Evolutionary conservation across 2,113 vertebrate species (phyloP).

Genomic region (Phrynosoma platyrhinos): DNA sequence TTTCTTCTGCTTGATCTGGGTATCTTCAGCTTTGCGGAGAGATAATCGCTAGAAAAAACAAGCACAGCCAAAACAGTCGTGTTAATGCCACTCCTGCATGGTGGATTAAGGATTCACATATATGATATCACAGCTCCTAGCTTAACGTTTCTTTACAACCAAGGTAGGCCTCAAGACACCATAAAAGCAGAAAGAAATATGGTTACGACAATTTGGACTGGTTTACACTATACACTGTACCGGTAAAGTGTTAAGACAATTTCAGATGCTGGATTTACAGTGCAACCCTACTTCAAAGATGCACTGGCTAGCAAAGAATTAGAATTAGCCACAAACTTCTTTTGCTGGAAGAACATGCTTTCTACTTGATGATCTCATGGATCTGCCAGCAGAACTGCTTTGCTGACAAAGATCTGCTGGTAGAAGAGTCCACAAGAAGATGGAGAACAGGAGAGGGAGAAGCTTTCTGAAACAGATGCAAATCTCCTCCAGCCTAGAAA

Average conservation of each 20-base stretch:
- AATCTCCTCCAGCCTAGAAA: too few species aligned
- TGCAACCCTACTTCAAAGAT: too few species aligned
- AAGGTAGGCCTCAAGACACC: not conserved
- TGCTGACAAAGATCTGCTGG: too few species aligned
- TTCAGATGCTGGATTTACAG: not conserved
- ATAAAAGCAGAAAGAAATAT: not conserved
- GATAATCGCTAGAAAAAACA: slow-evolving; percentile 86
- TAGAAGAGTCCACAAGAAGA: too few species aligned
- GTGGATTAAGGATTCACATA: not conserved
- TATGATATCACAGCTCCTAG: not conserved
- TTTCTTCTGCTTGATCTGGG: slow-evolving; percentile 83
- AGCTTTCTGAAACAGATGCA: too few species aligned
- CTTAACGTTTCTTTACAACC: not conserved
- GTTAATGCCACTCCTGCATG: not conserved
- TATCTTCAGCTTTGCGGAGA: slow-evolving; percentile 80
- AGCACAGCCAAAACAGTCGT: not conserved
- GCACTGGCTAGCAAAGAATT: too few species aligned
- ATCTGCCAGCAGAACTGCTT: too few species aligned
- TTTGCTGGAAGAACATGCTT: not conserved
- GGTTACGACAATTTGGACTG: not conserved
- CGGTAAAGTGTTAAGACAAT: too few species aligned
- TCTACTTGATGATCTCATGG: too few species aligned
- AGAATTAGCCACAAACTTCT: not conserved
- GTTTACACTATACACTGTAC: not conserved
- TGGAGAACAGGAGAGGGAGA: too few species aligned